These are phyloP conservation scores for Enteromius afrohamiltoni DNA, from an alignment of 2,797 vertebrate genomes.

Conservation along the genomic window DNA sequence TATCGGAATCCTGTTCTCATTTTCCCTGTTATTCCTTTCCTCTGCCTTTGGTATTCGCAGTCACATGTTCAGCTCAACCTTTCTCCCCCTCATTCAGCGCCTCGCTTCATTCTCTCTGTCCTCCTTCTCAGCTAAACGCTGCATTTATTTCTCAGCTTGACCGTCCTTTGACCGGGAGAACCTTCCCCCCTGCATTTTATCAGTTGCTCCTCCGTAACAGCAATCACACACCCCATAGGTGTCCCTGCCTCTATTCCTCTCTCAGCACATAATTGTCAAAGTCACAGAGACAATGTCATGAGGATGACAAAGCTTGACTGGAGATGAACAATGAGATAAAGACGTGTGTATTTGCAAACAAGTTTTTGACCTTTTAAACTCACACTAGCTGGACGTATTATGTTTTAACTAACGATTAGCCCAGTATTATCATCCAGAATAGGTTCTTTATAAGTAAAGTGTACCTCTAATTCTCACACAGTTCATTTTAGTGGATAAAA, in stretches of 20 bases:
- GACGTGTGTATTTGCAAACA: neutral
- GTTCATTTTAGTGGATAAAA: neutral
- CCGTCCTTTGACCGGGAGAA: neutral
- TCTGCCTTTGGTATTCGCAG: neutral
- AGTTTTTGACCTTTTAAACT: neutral
- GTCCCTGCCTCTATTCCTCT: slow-evolving; percentile 9
- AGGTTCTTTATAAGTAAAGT: too few relatives aligned
- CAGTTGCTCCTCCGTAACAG: slow-evolving; percentile 24
- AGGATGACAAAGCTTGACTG: neutral
- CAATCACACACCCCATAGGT: slow-evolving; percentile 11
- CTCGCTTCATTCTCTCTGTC: neutral
- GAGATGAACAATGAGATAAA: neutral
- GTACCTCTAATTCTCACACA: neutral
- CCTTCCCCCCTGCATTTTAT: slow-evolving; percentile 14
- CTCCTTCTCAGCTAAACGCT: neutral
- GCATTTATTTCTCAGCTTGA: slow-evolving; percentile 19
- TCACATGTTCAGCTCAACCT: slow-evolving; percentile 8
- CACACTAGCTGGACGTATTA: neutral
- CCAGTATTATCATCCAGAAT: neutral
- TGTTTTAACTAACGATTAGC: neutral
- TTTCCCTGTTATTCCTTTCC: neutral
- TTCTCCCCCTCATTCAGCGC: slow-evolving; percentile 4
- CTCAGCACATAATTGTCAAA: slow-evolving; percentile 25
- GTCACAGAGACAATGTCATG: slow-evolving; percentile 19
- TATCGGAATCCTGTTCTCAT: slow-evolving; percentile 2